Base-by-base conservation (phyloP, 2,888 invertebrate species). In the Parochlus steinenii region DNA sequence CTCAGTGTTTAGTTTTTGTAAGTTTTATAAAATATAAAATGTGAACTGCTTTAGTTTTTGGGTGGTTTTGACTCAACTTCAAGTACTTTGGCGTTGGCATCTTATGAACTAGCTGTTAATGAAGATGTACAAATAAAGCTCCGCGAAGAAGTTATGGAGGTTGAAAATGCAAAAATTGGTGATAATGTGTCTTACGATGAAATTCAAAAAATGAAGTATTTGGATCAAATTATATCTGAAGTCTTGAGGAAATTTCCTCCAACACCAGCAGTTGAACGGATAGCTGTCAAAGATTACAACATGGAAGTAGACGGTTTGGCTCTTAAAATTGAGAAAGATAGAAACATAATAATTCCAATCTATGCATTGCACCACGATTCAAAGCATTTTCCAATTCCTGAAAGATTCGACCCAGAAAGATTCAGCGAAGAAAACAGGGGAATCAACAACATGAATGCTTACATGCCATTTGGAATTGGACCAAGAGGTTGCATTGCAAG, bases 171-270 rank as follows among this genome's bases (percentile, higher is more conserved):
- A n/a, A 37, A 56, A 3, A n/a, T n/a, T n/a, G 58, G 53, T 0
- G 61, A 57, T 4, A 56, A 55, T 11, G 49, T 69, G 1, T 60
- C 56, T 29, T 71, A 68, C 41, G 65, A 64, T 18, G 54, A 56
- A 1, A 50, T 73, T 1, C 56, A 63, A 38, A 57, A 55, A 19
- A 63, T 73, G 67, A 58, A 59, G 15, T 73, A 72, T 39, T 48
- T 73, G 56, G 71, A 72, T 38, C 69, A 69, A 69, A 67, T 71
- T 1, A 48, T 71, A 0, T 65, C 67, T 45, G 68, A 68, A 45
- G 38, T 57, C 0, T 45, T 68, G 4, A 48, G 68, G n/a, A 48
- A 50, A 31, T 36, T 29, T 29, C 29, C 36, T 5, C 18, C 24
- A 23, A 30, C 30, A 5, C 30, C 30, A 3, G 23, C 25, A 11